Conservation (phyloP, 2,888 invertebrate species). For the Acheta domesticus region DNA sequence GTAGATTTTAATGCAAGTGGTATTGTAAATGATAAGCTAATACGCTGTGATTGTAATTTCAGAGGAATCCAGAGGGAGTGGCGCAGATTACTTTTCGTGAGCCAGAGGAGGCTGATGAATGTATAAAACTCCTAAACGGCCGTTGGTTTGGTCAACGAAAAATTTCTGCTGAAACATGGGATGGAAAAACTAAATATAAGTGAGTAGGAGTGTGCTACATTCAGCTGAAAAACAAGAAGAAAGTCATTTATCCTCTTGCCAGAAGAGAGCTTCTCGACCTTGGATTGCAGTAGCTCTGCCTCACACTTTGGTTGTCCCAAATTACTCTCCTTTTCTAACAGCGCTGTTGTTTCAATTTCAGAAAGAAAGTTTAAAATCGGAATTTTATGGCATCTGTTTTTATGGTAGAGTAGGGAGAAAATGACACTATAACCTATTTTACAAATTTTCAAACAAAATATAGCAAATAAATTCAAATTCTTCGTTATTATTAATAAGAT, state of each 20-base stretch:
- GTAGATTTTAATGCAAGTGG: no score
- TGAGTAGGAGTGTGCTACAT: constrained; percentile 42
- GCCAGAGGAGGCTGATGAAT: constrained; percentile 88
- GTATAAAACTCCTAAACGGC: constrained; percentile 80
- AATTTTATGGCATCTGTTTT: no score
- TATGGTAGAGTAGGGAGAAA: no score
- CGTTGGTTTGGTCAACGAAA: constrained; percentile 85
- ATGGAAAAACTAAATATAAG: constrained; percentile 91
- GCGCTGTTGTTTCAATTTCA: no score
- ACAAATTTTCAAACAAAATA: no score
- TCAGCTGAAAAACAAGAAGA: background rate
- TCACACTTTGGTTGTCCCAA: no score
- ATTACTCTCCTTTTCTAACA: no score
- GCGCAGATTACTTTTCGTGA: constrained; percentile 87
- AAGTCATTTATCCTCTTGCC: background rate
- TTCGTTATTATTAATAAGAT: no score
- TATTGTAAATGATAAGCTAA: background rate
- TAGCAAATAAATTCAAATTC: no score
- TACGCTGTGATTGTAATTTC: constrained; percentile 37
- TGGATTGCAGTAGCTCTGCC: background rate
- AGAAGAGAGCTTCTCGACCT: constrained; percentile 11
- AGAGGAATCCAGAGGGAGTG: constrained; percentile 91
- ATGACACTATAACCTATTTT: no score
- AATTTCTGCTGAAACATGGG: constrained; percentile 86
- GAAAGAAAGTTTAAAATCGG: no score